Base-by-base conservation (phyloP, 2,888 invertebrate genomes). In the Sesia bembeciformis region DNA sequence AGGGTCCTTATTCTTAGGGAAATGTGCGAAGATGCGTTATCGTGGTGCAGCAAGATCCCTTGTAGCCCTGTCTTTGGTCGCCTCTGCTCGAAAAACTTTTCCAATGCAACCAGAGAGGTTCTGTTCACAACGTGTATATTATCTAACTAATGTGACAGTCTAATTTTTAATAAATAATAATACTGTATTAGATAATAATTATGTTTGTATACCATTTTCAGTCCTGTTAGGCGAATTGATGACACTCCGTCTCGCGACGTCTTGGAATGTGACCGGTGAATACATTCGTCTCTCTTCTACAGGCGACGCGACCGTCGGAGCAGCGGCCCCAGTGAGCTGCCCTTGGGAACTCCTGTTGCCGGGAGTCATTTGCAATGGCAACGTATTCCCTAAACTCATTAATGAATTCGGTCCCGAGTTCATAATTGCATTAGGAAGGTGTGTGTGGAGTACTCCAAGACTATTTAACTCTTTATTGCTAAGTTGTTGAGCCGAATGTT, bases 201-300 rank as follows among this genome's bases (percentile, higher is more conserved):
- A 42, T 6, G 7, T 42, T 42, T 42, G 7, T 42, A 74, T 68
- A 54, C 76, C 76, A 52, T 74, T 83, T 3, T 84, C 87, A 39
- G 72, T 75, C 58, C 84, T 82, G 54, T 86, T 93, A 0, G 95
- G 95, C 0, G 95, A 95, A 74, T 93, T 95, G 0, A 93, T 94
- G 57, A 94, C 93, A 67, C 95, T 95, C 54, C 94, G 84, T n/a
- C 93, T 82, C 0, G 95, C 95, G 0, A 96, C 94, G 72, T 96
- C 96, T 70, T 95, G 93, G 68, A 96, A 95, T 0, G 95, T 96
- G 23, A 96, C 94, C 0, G 96, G 96, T 0, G 96, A 95, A 76
- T 96, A 96, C 61, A 94, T 93, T 53, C 93, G 90, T 65, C 93
- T 90, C 56, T 94, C 93, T 64, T 94, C 94, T n/a, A 75, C 76